A percentile compares a stretch with the other conserved stretches of the same genome.
phyloP scores from a whole-genome alignment of 1,140 invertebrate genomes.

The Anadara kagoshimensis region DNA sequence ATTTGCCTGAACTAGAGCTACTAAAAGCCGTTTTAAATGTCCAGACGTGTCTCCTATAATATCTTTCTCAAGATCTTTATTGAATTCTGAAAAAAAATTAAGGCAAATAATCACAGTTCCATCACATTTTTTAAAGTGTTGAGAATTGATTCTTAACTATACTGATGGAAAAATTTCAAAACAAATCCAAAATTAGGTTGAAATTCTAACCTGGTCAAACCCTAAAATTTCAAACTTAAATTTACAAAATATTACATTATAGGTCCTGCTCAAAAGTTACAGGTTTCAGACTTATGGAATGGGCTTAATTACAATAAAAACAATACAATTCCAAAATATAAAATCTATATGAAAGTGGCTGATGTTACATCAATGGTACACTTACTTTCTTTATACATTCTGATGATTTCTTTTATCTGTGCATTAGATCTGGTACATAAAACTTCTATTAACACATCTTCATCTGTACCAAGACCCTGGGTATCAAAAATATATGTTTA shows the following conservation, averaged over 20 bases:
- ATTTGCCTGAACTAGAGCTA: conserved; percentile 76
- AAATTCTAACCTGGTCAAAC: too few relatives aligned
- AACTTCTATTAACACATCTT: conserved; percentile 93
- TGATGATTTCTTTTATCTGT: conserved; percentile 88
- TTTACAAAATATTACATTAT: too few relatives aligned
- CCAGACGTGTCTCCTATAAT: conserved; percentile 95
- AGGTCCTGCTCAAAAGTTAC: too few relatives aligned
- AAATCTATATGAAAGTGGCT: too few relatives aligned
- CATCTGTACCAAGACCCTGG: conserved; percentile 76
- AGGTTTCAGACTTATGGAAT: too few relatives aligned
- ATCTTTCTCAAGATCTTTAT: conserved; percentile 89
- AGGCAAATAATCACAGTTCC: background rate
- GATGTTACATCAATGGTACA: conserved; percentile 45
- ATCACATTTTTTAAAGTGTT: background rate
- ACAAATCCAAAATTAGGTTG: too few relatives aligned
- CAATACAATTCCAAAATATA: too few relatives aligned
- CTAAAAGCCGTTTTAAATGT: conserved; percentile 91
- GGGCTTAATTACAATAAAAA: too few relatives aligned
- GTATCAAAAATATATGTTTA: background rate
- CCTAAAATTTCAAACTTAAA: too few relatives aligned
- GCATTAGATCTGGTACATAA: conserved; percentile 91
- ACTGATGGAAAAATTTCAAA: too few relatives aligned
- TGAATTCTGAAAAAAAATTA: conserved; percentile 81
- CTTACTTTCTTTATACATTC: conserved; percentile 87
- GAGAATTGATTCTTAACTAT: background rate